These are phyloP conservation scores for Lepidurus couesii DNA, from an alignment of 1,140 invertebrate genomes.

Conservation along the genomic window DNA sequence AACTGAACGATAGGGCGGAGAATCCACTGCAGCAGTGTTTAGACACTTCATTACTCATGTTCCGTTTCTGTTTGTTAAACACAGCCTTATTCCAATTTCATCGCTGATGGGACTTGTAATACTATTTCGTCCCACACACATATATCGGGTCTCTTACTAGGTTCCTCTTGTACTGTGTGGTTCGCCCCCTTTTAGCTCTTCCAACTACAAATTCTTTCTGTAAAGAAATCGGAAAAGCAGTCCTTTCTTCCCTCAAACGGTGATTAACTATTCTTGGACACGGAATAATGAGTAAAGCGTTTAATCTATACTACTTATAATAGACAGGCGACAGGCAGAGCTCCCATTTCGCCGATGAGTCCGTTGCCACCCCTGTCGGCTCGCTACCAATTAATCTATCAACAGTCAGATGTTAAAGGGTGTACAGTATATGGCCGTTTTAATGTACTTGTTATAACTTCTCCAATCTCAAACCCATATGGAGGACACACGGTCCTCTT, in stretches of 20 bases:
- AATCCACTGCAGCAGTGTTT: constrained; percentile 1
- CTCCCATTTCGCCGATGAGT: not conserved
- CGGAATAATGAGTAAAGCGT: constrained; percentile 2
- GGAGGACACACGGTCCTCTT: not conserved
- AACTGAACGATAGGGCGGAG: not conserved
- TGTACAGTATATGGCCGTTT: not conserved
- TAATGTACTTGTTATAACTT: not conserved
- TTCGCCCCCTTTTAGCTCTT: not conserved
- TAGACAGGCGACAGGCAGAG: not conserved
- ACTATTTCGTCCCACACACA: not conserved
- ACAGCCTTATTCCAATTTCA: not conserved
- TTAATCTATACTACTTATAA: constrained; percentile 11
- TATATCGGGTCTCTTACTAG: not conserved
- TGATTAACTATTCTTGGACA: not conserved
- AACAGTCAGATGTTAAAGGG: not conserved
- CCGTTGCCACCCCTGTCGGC: not conserved
- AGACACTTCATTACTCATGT: constrained; percentile 22
- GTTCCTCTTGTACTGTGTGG: not conserved
- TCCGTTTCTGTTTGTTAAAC: not conserved
- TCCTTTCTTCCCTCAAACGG: not conserved
- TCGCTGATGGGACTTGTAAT: not conserved
- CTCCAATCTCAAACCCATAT: not conserved
- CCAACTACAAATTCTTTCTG: not conserved
- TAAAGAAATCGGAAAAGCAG: not conserved
- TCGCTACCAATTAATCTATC: not conserved